phyloP scores from a whole-genome alignment of 1,140 invertebrate genomes.

The Apis laboriosa region DNA sequence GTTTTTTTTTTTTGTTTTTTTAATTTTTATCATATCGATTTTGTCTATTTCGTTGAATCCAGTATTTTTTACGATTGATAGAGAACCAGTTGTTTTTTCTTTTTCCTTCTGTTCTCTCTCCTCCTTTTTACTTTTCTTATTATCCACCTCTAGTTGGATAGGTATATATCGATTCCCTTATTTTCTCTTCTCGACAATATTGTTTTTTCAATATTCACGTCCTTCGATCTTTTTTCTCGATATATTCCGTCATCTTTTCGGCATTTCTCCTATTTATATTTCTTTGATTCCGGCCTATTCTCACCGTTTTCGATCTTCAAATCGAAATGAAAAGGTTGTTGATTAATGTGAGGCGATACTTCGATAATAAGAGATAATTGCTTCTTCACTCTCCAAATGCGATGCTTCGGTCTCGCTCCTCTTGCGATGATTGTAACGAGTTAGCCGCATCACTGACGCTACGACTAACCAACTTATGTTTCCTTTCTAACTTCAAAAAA shows the following conservation, averaged over 20 bases:
- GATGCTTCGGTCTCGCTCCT: slow-evolving; percentile 77
- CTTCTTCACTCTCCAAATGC: slow-evolving; percentile 79
- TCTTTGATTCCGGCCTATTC: slow-evolving; percentile 64
- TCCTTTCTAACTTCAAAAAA: slow-evolving; percentile 74
- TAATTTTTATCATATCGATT: too few relatives aligned
- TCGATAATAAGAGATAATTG: slow-evolving; percentile 90
- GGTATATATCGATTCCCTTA: slow-evolving; percentile 48
- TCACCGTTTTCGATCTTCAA: not conserved
- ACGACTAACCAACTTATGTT: slow-evolving; percentile 72
- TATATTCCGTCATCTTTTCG: slow-evolving; percentile 24
- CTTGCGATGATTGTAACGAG: slow-evolving; percentile 72
- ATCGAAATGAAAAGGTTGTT: slow-evolving; percentile 84
- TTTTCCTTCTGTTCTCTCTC: not conserved
- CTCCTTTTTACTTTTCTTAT: slow-evolving; percentile 23
- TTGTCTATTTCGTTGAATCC: slow-evolving; percentile 66
- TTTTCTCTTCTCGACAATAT: slow-evolving; percentile 44
- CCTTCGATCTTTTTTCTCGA: slow-evolving; percentile 21
- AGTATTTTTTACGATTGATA: slow-evolving; percentile 40
- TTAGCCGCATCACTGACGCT: slow-evolving; percentile 77
- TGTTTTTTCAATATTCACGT: slow-evolving; percentile 51
- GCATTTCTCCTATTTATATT: slow-evolving; percentile 68
- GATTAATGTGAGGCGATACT: slow-evolving; percentile 81
- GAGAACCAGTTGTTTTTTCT: slow-evolving; percentile 10
- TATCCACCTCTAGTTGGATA: slow-evolving; percentile 32
- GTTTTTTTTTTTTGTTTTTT: too few relatives aligned